Evolutionary conservation across 1,140 invertebrate species (phyloP).

Genomic region (Augochlora pura): DNA sequence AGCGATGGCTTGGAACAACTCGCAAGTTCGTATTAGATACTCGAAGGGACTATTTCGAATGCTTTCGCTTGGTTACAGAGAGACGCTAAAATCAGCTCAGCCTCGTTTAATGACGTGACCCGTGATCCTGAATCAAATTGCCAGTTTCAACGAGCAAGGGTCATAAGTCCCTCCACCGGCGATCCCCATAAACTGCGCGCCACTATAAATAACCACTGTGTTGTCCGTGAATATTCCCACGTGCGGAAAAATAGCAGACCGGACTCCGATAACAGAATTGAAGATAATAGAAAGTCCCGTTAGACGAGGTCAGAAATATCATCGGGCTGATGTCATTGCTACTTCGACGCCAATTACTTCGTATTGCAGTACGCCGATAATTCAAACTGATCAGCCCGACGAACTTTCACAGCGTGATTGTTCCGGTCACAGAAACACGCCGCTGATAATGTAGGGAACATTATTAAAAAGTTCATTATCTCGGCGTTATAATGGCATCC

Average conservation of each 20-base stretch:
- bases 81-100: too few relatives aligned
- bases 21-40: too few relatives aligned
- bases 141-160: too few relatives aligned
- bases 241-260: not conserved
- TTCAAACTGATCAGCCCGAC: slow-evolving; percentile 10
- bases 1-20: too few relatives aligned
- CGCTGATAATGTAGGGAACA: not conserved
- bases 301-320: not conserved
- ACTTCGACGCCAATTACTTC: slow-evolving; percentile 55
- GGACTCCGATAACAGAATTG: not conserved
- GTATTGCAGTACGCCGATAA: slow-evolving; percentile 24
- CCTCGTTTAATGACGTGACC: too few relatives aligned
- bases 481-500: too few relatives aligned
- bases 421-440: not conserved
- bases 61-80: too few relatives aligned
- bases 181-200: not conserved
- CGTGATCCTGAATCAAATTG: too few relatives aligned
- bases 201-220: not conserved
- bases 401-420: slow-evolving; percentile 1
- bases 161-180: not conserved
- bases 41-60: too few relatives aligned
- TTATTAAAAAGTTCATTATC: too few relatives aligned
- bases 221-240: not conserved
- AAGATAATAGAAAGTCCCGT: slow-evolving; percentile 11
- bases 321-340: slow-evolving; percentile 55